Base-by-base conservation (phyloP, 2,888 invertebrate genomes). In the Lacanobia wlatinum region DNA sequence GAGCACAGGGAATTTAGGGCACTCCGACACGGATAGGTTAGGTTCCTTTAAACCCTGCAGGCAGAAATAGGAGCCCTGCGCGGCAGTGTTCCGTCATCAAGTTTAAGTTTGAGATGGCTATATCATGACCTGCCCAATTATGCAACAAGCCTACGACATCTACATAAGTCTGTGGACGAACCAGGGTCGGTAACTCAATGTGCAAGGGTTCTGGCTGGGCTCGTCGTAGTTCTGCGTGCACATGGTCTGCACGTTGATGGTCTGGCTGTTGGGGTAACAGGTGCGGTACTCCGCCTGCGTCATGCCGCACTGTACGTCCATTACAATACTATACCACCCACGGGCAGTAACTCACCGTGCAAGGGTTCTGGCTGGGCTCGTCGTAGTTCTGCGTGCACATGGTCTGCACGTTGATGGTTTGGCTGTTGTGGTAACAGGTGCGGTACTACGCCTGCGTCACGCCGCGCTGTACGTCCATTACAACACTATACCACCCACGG, bases 141-240 rank as follows among this genome's bases (percentile, higher is more conserved):
- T n/a, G n/a, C n/a, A n/a, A n/a, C n/a, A n/a, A n/a, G n/a, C n/a
- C n/a, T n/a, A n/a, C n/a, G n/a, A n/a, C n/a, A n/a, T n/a, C n/a
- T n/a, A n/a, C n/a, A n/a, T n/a, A n/a, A n/a, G n/a, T n/a, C n/a
- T n/a, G n/a, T n/a, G n/a, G n/a, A n/a, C n/a, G n/a, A n/a, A n/a
- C n/a, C n/a, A n/a, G n/a, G n/a, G n/a, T n/a, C n/a, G n/a, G n/a
- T n/a, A n/a, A n/a, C n/a, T n/a, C n/a, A n/a, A n/a, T n/a, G n/a
- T n/a, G n/a, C n/a, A n/a, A n/a, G n/a, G n/a, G 56, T 93, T 93
- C 84, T 94, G 94, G 56, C 90, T 92, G 68, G 92, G 86, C 18
- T 89, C 91, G 72, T 94, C 92, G 87, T 91, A 94, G 14, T 79
- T 84, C 8, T 84, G 78, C 0, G 92, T 90, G 80, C 94, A 94